These are phyloP conservation scores for Todiramphus saurophagus DNA, from an alignment of 2,113 vertebrate genomes.

Conservation along the genomic window DNA sequence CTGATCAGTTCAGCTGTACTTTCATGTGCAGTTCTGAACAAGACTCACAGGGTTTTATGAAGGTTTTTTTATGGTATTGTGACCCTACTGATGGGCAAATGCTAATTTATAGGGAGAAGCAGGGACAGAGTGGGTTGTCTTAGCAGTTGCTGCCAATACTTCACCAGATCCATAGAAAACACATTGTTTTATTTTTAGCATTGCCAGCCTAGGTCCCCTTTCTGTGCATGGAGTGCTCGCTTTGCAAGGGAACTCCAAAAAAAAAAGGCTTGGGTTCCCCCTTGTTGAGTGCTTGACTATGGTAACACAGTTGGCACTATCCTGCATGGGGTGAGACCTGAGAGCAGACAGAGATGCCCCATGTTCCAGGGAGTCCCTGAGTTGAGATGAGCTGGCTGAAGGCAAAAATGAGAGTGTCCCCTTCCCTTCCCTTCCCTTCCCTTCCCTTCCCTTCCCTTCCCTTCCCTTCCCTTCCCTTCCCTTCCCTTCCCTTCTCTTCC, in stretches of 20 bases:
- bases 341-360: not conserved
- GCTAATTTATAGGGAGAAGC: not conserved
- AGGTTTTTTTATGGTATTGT: not conserved
- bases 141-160: not conserved
- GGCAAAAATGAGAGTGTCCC: too few relatives aligned
- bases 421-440: not conserved
- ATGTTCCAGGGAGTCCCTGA: not conserved
- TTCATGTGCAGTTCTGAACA: accelerated
- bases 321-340: not conserved
- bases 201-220: not conserved
- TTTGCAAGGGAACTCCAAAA: not conserved
- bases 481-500: too few relatives aligned
- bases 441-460: not conserved
- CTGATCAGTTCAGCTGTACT: not conserved
- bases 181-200: not conserved
- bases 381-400: not conserved
- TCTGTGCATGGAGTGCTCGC: not conserved
- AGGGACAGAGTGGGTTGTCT: not conserved
- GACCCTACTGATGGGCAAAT: not conserved
- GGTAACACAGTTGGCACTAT: not conserved
- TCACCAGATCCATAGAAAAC: accelerated
- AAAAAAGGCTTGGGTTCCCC: not conserved
- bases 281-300: not conserved
- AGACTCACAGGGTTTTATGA: not conserved
- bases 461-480: too few relatives aligned